These are phyloP conservation scores for Panthera leo DNA, from an alignment of 2,113 vertebrate species.

Conservation along the genomic window DNA sequence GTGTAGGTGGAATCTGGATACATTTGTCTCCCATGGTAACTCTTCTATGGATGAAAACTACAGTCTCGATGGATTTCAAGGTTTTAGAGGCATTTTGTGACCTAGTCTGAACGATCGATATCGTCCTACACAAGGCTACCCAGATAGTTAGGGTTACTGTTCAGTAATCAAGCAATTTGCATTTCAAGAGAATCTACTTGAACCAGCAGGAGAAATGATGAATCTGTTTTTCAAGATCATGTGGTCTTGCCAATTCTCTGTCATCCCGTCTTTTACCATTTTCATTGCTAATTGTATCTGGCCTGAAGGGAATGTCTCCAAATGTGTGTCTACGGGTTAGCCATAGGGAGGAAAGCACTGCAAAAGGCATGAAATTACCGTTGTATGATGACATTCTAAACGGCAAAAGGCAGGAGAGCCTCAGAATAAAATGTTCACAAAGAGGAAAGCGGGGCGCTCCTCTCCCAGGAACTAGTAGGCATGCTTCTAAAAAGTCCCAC, in stretches of 20 bases:
- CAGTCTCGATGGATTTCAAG: not conserved
- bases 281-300: conserved; percentile 5
- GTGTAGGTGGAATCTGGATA: not conserved
- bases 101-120: not conserved
- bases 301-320: not conserved
- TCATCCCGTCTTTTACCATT: not conserved
- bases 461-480: conserved; percentile 28
- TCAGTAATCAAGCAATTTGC: not conserved
- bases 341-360: not conserved
- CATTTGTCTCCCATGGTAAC: not conserved
- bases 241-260: conserved; percentile 21
- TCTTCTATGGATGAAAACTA: not conserved
- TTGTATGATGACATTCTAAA: not conserved
- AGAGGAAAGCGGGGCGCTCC: not conserved
- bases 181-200: not conserved
- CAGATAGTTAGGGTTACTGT: not conserved
- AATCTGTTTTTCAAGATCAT: not conserved
- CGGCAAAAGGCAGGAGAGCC: not conserved
- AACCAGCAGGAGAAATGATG: not conserved
- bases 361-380: not conserved
- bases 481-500: not conserved
- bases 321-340: not conserved
- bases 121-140: not conserved
- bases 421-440: not conserved
- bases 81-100: not conserved